Evolutionary conservation across 1,140 invertebrate genomes (phyloP).

Genomic region (Lordiphosa mommai): DNA sequence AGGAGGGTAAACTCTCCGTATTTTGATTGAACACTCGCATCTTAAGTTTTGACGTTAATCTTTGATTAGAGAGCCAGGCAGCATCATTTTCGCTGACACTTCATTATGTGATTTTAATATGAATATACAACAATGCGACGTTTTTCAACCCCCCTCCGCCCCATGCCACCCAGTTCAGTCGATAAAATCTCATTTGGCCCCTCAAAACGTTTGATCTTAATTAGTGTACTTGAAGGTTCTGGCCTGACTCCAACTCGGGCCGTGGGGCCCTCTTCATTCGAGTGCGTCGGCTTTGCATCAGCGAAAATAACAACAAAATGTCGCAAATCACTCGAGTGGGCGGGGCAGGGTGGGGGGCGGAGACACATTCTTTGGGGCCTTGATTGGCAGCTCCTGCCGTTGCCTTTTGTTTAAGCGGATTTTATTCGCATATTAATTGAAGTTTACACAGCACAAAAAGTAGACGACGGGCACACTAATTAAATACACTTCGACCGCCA

Average conservation of each 20-base stretch:
- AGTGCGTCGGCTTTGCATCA: conserved; percentile 67
- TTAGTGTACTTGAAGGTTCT: conserved; percentile 71
- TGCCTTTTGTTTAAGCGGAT: conserved; percentile 70
- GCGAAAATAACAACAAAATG: conserved; percentile 74
- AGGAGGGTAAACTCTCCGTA: conserved; percentile 11
- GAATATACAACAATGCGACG: conserved; percentile 42
- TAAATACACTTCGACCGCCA: conserved; percentile 25
- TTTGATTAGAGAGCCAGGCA: conserved; percentile 49
- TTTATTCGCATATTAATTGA: conserved; percentile 74
- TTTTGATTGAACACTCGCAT: conserved; percentile 72
- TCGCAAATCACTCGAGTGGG: conserved; percentile 59
- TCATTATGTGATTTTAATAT: conserved; percentile 76
- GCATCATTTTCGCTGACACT: conserved; percentile 63
- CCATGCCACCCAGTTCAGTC: not conserved
- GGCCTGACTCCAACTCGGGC: no score
- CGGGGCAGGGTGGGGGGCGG: not conserved
- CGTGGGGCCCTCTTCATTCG: conserved; percentile 10
- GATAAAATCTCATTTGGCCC: conserved; percentile 62
- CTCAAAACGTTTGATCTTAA: conserved; percentile 69
- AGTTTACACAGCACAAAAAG: conserved; percentile 66
- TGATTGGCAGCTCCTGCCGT: conserved; percentile 57
- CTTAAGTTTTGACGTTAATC: conserved; percentile 72
- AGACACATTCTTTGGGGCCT: conserved; percentile 14
- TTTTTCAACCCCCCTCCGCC: conserved; percentile 18
- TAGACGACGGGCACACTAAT: conserved; percentile 29